A percentile compares a stretch with the other conserved stretches of the same genome.
These are phyloP conservation scores for Piscicola geometra DNA, from an alignment of 2,888 invertebrate genomes.

Conservation along the genomic window DNA sequence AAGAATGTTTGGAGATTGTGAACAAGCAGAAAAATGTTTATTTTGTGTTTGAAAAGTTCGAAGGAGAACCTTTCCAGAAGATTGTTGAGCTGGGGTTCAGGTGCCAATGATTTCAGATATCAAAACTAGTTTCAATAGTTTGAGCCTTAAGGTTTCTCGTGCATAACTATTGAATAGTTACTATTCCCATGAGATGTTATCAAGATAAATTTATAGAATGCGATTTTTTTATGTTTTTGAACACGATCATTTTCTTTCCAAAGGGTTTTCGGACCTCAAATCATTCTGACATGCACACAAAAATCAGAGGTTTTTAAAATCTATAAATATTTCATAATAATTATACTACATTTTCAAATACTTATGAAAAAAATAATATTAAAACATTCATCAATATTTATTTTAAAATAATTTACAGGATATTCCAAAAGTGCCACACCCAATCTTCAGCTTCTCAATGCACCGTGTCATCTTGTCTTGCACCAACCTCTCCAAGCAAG, in stretches of 20 bases:
- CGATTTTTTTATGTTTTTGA: conserved; percentile 36
- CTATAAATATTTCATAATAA: background rate
- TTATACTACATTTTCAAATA: background rate
- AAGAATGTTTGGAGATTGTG: conserved; percentile 60
- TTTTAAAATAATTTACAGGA: conserved; percentile 53
- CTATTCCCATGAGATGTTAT: too few relatives aligned
- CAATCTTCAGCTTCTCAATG: conserved; percentile 79
- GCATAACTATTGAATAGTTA: too few relatives aligned
- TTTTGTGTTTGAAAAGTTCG: conserved; percentile 73
- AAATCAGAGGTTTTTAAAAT: conserved; percentile 60
- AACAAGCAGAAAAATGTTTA: conserved; percentile 66
- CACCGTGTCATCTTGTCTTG: conserved; percentile 51
- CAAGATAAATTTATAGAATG: too few relatives aligned
- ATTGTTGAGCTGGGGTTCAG: conserved; percentile 48
- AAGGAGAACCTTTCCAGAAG: conserved; percentile 68
- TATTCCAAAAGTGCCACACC: conserved; percentile 71
- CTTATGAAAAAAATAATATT: background rate
- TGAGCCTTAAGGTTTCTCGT: too few relatives aligned
- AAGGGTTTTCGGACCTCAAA: conserved; percentile 78
- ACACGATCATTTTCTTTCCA: background rate
- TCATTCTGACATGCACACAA: conserved; percentile 69
- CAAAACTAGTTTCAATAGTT: too few relatives aligned
- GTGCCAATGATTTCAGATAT: conserved; percentile 41
- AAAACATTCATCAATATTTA: background rate
- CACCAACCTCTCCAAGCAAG: conserved; percentile 49